Conservation (phyloP, 2,888 invertebrate species). For the Thecophora atra region DNA sequence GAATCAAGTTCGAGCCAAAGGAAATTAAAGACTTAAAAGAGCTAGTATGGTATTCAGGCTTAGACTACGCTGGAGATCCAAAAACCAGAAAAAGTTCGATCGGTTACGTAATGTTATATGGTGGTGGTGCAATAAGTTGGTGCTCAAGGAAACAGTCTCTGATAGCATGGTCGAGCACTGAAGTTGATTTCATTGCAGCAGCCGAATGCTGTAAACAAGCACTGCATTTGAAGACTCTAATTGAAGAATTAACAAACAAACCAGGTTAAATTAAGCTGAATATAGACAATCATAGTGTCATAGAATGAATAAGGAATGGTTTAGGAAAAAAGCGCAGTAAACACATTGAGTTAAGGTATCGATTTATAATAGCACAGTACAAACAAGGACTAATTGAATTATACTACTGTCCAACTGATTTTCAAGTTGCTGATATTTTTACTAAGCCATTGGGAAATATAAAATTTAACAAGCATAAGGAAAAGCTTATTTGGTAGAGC, state of each 20-base stretch:
- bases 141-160: background rate
- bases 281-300: slow-evolving; percentile 11
- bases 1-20: slow-evolving; percentile 16
- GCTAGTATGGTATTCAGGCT: slow-evolving; percentile 14
- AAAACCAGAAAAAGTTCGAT: slow-evolving; percentile 17
- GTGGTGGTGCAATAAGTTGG: slow-evolving; percentile 20
- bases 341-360: slow-evolving; percentile 2
- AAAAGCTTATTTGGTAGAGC: background rate
- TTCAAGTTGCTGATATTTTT: slow-evolving; percentile 14
- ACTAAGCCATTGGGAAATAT: slow-evolving; percentile 11
- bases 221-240: too few relatives aligned
- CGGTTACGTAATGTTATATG: slow-evolving; percentile 12
- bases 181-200: slow-evolving; percentile 10
- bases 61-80: slow-evolving; percentile 25
- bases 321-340: slow-evolving; percentile 5
- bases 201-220: background rate
- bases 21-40: slow-evolving; percentile 7
- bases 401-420: background rate
- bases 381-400: slow-evolving; percentile 6
- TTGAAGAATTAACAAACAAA: too few relatives aligned
- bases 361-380: slow-evolving; percentile 5
- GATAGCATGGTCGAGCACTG: slow-evolving; percentile 16
- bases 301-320: slow-evolving; percentile 10
- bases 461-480: slow-evolving; percentile 13
- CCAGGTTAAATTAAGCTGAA: background rate